A percentile compares a stretch with the other conserved stretches of the same genome.
Conservation (phyloP, 2,113 vertebrate species). For the Xyrauchen texanus region DNA sequence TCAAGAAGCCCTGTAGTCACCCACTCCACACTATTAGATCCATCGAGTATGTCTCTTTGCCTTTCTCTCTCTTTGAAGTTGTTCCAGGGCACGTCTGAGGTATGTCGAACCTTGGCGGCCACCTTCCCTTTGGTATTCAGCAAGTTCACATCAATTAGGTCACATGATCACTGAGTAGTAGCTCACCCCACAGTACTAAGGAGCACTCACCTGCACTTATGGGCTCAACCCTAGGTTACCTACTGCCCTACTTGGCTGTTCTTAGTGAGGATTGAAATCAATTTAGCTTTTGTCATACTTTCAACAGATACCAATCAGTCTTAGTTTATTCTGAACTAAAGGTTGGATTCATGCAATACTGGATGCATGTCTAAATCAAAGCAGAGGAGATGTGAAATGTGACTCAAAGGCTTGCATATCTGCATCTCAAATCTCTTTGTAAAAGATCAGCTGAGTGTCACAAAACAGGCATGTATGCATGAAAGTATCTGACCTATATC, state of each 20-base stretch:
- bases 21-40: conserved; percentile 25
- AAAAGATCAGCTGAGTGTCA: neutral
- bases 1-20: conserved; percentile 17
- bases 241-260: neutral
- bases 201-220: neutral
- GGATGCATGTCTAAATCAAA: neutral
- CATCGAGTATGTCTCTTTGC: conserved; percentile 16
- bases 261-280: neutral
- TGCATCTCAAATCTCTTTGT: neutral
- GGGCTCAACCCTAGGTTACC: neutral
- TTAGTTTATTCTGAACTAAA: neutral
- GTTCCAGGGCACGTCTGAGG: conserved; percentile 34
- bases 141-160: conserved; percentile 21
- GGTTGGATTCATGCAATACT: neutral
- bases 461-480: too few relatives aligned
- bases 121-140: conserved; percentile 22
- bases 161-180: conserved; percentile 33
- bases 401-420: neutral
- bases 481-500: conserved; percentile 39
- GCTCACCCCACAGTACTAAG: neutral
- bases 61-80: conserved; percentile 27
- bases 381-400: neutral
- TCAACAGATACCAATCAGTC: neutral
- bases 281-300: neutral
- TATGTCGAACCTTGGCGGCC: neutral